Base-by-base conservation (phyloP, 2,888 invertebrate species). In the Euzophera pinguis region DNA sequence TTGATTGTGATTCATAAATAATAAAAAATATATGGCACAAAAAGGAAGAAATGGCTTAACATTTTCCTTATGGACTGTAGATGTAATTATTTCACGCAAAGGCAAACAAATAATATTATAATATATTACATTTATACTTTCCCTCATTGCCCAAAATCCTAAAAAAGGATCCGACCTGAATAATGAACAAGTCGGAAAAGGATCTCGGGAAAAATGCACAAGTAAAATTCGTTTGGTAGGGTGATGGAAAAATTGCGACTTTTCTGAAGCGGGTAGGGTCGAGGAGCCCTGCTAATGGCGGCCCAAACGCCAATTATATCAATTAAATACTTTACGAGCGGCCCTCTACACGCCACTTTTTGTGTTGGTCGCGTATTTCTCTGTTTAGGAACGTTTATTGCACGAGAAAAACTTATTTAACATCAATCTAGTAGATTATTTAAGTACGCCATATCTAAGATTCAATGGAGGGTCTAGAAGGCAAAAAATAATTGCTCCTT, bases 251-350 rank as follows among this genome's bases (percentile, higher is more conserved):
- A 82, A 77, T 66, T 64, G 68, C 65, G 71, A 68, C 72, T 74
- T 72, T 78, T 75, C 79, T 73, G 74, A 65, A 78, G 67, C 68
- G 67, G 72, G 65, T 71, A 59, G 66, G 72, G 69, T 62, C 72
- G 67, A 66, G 64, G 72, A 72, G 75, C 69, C 74, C 71, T 71
- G 69, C 70, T 85, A 86, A 87, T 84, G 79, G 81, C 75, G 61
- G 70, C 78, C 83, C 81, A 77, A 86, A 80, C 76, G 80, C 81
- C 84, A 88, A 86, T 87, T 87, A 87, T 76, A 80, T 78, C 86
- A 86, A 87, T 86, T 87, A 87, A 85, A 84, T 80, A 84, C 79
- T 80, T 79, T 71, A 79, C 75, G 79, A 75, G 73, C 73, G 73
- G 73, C 56, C 63, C 51, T 56, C 57, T 56, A 54, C 59, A 57